Conservation (phyloP, 2,888 invertebrate genomes). For the Philaethria dido region DNA sequence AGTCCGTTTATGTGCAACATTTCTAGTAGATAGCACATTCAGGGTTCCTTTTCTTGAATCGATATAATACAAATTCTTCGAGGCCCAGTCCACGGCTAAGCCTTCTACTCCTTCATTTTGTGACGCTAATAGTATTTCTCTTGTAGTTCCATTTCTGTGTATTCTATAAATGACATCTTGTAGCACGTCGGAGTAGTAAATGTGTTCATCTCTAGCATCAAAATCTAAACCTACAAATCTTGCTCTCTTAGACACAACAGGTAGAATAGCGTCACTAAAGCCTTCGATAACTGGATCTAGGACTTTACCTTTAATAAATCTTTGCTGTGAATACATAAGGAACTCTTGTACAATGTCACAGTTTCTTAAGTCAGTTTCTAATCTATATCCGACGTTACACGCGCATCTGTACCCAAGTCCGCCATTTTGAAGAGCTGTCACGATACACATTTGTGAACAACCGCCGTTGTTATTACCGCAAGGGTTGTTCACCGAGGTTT, state of each 20-base stretch:
- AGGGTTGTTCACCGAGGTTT: constrained; percentile 90
- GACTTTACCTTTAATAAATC: constrained; percentile 97
- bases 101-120: constrained; percentile 99
- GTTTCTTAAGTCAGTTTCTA: constrained; percentile 89
- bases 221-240: constrained; percentile 98
- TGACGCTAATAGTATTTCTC: constrained; percentile 95
- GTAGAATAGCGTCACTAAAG: constrained; percentile 97
- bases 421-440: constrained; percentile 89
- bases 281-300: constrained; percentile 94
- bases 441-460: constrained; percentile 97
- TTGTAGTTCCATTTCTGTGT: constrained; percentile 90
- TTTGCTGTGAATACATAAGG: constrained; percentile 97
- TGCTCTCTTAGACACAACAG: constrained; percentile 95
- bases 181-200: constrained; percentile 98
- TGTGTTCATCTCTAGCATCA: constrained; percentile 94
- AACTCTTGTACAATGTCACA: constrained; percentile 94
- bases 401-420: constrained; percentile 95
- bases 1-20: constrained; percentile 92
- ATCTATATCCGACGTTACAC: constrained; percentile 93
- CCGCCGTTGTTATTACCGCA: constrained; percentile 94
- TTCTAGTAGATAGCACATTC: constrained; percentile 94
- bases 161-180: constrained; percentile 96
- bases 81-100: constrained; percentile 97
- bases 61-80: constrained; percentile 97
- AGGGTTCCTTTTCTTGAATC: constrained; percentile 97